A percentile compares a stretch with the other conserved stretches of the same genome.
Conservation (phyloP, 2,888 invertebrate genomes). For the Oligia fasciuncula region DNA sequence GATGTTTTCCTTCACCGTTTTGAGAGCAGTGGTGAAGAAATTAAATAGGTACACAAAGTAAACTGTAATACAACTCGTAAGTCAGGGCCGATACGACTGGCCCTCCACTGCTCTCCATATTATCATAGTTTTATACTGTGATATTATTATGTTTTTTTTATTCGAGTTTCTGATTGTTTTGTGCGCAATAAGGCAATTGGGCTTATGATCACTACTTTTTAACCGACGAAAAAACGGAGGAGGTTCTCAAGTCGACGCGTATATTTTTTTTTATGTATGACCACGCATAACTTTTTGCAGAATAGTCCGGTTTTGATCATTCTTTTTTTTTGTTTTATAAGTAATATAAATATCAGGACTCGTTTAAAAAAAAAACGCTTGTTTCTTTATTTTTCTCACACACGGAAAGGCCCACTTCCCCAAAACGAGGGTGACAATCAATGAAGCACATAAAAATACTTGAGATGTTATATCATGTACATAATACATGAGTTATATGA, state of each 20-base stretch:
- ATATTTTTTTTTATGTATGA: no score
- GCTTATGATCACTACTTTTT: background rate
- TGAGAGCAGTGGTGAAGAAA: background rate
- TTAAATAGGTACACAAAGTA: background rate
- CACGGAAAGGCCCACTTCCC: background rate
- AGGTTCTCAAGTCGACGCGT: no score
- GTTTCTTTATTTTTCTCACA: background rate
- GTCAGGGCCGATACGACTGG: background rate
- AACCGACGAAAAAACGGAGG: no score
- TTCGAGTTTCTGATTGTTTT: no score
- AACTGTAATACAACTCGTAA: background rate
- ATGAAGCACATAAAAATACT: slow-evolving; percentile 16
- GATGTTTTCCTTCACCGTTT: background rate
- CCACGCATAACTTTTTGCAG: no score
- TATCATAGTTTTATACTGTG: no score
- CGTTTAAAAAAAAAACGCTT: no score
- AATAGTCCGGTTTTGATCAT: no score
- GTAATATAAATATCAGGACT: no score
- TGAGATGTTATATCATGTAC: slow-evolving; percentile 21
- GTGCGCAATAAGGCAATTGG: no score
- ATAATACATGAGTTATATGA: slow-evolving; percentile 22
- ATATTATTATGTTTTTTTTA: no score
- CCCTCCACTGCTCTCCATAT: no score
- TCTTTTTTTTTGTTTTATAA: background rate
- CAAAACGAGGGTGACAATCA: background rate